phyloP scores from a whole-genome alignment of 2,113 vertebrate genomes.

The Dunckerocampus dactyliophorus region DNA sequence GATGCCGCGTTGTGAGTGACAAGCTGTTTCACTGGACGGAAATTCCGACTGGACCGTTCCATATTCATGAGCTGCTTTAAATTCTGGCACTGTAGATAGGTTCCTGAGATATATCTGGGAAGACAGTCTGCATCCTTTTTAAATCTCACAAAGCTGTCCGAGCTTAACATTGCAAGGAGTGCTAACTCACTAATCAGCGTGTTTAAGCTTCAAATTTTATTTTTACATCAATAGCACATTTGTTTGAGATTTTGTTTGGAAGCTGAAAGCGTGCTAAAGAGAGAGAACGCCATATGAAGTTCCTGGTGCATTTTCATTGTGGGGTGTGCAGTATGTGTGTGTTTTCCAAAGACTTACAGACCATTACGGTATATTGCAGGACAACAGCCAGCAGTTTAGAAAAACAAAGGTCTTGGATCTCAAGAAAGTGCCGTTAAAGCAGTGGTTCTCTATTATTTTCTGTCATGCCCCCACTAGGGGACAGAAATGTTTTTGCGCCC shows the following conservation, averaged over 20 bases:
- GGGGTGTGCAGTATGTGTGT: background rate
- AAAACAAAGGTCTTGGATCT: background rate
- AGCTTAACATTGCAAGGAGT: constrained; percentile 43
- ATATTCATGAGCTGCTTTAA: constrained; percentile 80
- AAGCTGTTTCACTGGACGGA: constrained; percentile 74
- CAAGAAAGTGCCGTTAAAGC: too few species aligned
- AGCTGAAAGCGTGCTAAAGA: constrained; percentile 10
- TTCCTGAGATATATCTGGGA: constrained; percentile 65
- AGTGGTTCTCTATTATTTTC: too few species aligned
- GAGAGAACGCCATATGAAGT: constrained; percentile 9
- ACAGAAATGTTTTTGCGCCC: too few species aligned
- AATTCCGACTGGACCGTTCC: constrained; percentile 71
- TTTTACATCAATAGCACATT: constrained; percentile 31
- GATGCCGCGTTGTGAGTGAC: constrained; percentile 75
- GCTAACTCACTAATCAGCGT: constrained; percentile 30
- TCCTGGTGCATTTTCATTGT: constrained; percentile 10
- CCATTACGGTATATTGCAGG: background rate
- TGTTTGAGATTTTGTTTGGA: constrained; percentile 35
- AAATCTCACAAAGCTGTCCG: constrained; percentile 53
- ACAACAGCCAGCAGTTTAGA: background rate
- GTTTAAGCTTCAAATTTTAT: constrained; percentile 40
- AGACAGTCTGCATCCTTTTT: constrained; percentile 57
- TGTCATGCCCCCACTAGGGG: too few species aligned
- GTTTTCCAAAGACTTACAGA: constrained; percentile 4
- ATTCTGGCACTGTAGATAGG: constrained; percentile 69